Conservation (phyloP, 2,797 vertebrate species). For the Urosaurus nigricauda region DNA sequence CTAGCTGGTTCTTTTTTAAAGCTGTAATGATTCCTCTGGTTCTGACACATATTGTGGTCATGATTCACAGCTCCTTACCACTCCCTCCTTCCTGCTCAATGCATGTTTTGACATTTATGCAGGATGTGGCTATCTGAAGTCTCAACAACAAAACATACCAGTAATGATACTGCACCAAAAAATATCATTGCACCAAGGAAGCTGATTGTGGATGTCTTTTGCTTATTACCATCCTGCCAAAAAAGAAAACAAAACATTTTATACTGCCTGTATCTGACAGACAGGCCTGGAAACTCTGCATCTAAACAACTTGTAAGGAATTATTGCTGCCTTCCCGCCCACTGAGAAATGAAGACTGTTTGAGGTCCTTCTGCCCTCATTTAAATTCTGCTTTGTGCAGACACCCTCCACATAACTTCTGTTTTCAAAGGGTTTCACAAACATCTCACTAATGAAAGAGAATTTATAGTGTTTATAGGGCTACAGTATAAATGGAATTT, state of each 20-base stretch:
- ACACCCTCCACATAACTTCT: conserved; percentile 62
- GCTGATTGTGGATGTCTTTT: not conserved
- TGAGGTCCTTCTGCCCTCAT: conserved; percentile 62
- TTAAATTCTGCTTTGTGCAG: conserved; percentile 65
- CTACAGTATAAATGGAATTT: conserved; percentile 71
- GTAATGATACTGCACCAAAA: not conserved
- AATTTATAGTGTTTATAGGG: conserved; percentile 70
- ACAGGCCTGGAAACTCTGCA: conserved; percentile 56
- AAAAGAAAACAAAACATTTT: not conserved
- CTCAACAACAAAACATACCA: not conserved
- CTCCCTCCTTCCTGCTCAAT: not conserved
- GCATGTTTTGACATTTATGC: not conserved
- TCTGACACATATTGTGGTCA: not conserved
- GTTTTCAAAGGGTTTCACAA: conserved; percentile 65
- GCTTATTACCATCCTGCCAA: not conserved
- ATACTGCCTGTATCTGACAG: not conserved
- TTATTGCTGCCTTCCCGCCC: conserved; percentile 38
- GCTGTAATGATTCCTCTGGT: not conserved
- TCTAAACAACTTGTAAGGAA: conserved; percentile 55
- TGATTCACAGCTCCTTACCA: not conserved
- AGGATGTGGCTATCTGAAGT: not conserved
- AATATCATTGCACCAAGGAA: not conserved
- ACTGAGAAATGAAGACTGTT: conserved; percentile 57
- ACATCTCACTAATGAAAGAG: conserved; percentile 67
- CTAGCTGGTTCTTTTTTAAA: not conserved